Conservation (phyloP, 2,797 vertebrate species). For the Danionella dracula region DNA sequence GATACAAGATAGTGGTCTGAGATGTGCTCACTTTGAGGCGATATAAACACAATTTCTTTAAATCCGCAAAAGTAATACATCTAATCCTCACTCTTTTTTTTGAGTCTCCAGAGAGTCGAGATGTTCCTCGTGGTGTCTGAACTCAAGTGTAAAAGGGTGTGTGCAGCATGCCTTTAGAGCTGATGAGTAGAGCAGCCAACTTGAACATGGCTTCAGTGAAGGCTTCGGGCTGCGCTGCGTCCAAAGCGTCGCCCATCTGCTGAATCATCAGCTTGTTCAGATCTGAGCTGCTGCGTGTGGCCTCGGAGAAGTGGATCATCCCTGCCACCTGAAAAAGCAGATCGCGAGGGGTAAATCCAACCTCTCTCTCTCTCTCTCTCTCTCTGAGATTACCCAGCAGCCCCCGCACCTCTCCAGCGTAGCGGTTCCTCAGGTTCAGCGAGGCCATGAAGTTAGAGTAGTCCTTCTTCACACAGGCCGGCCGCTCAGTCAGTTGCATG, state of each 20-base stretch:
- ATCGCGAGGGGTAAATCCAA: neutral
- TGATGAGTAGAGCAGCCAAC: conserved; percentile 88
- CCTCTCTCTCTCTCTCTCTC: no score
- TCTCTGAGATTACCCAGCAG: no score
- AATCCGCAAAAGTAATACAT: no score
- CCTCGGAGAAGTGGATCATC: conserved; percentile 88
- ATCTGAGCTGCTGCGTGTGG: conserved; percentile 76
- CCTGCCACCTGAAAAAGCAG: conserved; percentile 76
- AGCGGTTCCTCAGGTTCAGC: conserved; percentile 91
- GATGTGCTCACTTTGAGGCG: no score
- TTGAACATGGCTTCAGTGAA: conserved; percentile 97
- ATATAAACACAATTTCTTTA: no score
- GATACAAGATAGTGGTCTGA: no score
- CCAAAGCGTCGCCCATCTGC: conserved; percentile 80
- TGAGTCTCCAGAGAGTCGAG: no score
- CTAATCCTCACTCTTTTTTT: no score
- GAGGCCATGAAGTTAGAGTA: conserved; percentile 98
- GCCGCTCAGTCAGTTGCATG: conserved; percentile 89
- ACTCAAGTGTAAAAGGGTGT: no score
- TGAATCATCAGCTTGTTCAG: conserved; percentile 84
- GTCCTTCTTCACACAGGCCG: conserved; percentile 92
- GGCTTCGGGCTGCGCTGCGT: conserved; percentile 64
- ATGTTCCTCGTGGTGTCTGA: no score
- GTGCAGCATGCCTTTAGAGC: conserved; percentile 73
- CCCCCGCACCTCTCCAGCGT: conserved; percentile 84